Evolutionary conservation across 2,113 vertebrate species (phyloP).

Genomic region (Brienomyrus longianalis): DNA sequence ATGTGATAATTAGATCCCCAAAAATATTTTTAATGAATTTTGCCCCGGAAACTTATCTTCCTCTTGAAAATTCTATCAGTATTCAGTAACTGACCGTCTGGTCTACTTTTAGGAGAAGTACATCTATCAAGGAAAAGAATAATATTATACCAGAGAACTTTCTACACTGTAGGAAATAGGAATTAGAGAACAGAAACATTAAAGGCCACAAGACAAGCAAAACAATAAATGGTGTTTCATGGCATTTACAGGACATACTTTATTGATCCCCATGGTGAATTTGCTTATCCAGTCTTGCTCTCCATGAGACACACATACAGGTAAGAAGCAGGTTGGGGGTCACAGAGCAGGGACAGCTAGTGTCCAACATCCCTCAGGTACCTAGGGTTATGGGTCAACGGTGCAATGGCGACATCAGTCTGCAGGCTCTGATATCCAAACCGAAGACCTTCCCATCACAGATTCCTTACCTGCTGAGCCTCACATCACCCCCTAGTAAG

Average conservation of each 20-base stretch:
- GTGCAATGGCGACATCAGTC: background rate
- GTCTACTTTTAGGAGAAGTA: background rate
- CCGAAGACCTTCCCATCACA: background rate
- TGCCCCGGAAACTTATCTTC: constrained; percentile 16
- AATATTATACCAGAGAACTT: background rate
- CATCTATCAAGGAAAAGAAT: background rate
- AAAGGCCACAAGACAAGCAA: background rate
- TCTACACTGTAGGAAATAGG: background rate
- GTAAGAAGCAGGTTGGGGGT: background rate
- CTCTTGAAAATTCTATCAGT: background rate
- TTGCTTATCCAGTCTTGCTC: background rate
- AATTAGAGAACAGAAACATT: background rate
- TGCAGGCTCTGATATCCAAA: background rate
- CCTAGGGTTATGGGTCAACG: background rate
- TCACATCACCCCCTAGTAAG: background rate
- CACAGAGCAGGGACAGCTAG: background rate
- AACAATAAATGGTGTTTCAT: background rate
- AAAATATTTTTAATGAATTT: constrained; percentile 46
- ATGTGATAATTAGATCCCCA: constrained; percentile 59
- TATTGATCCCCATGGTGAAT: background rate
- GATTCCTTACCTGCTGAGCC: background rate
- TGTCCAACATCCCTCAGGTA: background rate
- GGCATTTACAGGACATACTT: background rate
- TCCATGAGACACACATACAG: background rate
- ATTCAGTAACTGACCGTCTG: background rate